Percentiles rank a stretch among this genome's conserved stretches.
Conservation (phyloP, 2,797 vertebrate species). For the Neomorphus geoffroyi region DNA sequence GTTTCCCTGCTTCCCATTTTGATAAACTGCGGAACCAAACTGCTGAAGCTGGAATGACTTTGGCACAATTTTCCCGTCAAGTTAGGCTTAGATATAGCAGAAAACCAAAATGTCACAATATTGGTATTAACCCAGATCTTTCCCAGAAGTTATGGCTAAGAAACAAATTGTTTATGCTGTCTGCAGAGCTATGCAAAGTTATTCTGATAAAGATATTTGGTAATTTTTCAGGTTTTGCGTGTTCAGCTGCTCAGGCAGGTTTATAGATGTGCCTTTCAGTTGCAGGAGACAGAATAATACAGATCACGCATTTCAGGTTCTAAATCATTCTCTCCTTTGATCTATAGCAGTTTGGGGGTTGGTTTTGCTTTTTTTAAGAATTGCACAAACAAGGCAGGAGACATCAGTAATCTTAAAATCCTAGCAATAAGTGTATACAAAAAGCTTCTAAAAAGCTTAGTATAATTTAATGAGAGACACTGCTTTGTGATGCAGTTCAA, state of each 20-base stretch:
- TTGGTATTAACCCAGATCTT: background rate
- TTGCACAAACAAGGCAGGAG: background rate
- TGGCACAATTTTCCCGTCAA: background rate
- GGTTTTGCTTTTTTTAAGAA: background rate
- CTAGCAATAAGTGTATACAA: background rate
- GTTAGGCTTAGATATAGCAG: background rate
- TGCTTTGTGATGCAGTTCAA: background rate
- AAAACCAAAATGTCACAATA: background rate
- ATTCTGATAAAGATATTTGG: background rate
- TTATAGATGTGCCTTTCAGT: background rate
- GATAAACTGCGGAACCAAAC: background rate
- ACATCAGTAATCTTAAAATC: background rate
- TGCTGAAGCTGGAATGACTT: background rate
- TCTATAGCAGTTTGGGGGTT: background rate
- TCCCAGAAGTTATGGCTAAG: background rate
- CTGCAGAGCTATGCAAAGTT: background rate
- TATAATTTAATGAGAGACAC: background rate
- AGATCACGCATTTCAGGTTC: background rate
- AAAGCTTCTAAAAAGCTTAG: background rate
- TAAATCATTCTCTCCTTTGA: background rate
- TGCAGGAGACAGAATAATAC: background rate
- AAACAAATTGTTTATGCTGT: background rate
- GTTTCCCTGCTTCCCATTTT: background rate
- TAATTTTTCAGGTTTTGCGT: background rate
- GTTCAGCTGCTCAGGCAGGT: background rate